phyloP scores from a whole-genome alignment of 2,888 invertebrate genomes.

The Odontocerum albicorne region DNA sequence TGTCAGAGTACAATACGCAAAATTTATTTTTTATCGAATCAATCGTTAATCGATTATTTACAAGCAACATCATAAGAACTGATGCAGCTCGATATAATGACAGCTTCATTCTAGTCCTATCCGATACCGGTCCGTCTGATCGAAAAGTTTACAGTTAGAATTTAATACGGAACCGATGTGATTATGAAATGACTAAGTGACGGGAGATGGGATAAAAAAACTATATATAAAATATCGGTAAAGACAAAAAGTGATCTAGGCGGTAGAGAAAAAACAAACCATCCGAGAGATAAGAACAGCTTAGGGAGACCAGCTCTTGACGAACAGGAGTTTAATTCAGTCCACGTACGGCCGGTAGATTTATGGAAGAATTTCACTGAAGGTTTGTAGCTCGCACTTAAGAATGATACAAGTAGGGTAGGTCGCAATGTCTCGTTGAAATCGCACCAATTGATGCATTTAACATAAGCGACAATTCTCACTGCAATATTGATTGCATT shows the following conservation, averaged over 20 bases:
- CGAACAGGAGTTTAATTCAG: background rate
- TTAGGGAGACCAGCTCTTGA: background rate
- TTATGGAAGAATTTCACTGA: background rate
- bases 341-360: constrained; percentile 5
- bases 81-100: too few species aligned
- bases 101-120: background rate
- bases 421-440: background rate
- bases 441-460: too few species aligned
- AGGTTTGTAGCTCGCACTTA: background rate
- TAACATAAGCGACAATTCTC: too few species aligned
- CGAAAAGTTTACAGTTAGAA: constrained; percentile 19
- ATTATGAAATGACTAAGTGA: constrained; percentile 16
- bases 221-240: constrained; percentile 10
- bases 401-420: background rate
- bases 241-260: constrained; percentile 4
- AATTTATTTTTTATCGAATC: too few species aligned
- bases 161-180: constrained; percentile 22
- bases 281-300: constrained; percentile 2
- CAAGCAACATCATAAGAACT: too few species aligned
- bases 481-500: too few species aligned
- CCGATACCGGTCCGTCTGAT: constrained; percentile 3
- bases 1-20: too few species aligned
- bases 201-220: background rate
- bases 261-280: too few species aligned
- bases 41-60: too few species aligned